Evolutionary conservation across 2,888 invertebrate genomes (phyloP).

Genomic region (Ptychoptera contaminata): DNA sequence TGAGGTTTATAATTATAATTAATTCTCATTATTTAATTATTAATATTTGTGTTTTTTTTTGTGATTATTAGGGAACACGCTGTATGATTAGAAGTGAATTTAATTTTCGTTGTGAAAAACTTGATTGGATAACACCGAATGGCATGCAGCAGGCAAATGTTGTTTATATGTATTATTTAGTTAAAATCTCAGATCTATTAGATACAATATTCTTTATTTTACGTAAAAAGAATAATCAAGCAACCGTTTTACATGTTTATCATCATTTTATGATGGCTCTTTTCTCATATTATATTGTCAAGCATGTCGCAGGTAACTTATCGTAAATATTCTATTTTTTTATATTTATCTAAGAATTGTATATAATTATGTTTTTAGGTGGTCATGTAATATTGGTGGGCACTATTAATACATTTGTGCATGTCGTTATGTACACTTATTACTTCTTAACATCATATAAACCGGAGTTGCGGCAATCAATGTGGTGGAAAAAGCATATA

Average conservation of each 20-base stretch:
- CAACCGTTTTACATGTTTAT: conserved; percentile 51
- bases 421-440: conserved; percentile 67
- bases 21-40: not conserved
- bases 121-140: too few relatives aligned
- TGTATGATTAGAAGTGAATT: too few relatives aligned
- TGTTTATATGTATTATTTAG: too few relatives aligned
- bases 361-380: conserved; percentile 28
- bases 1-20: conserved; percentile 27
- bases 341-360: not conserved
- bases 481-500: conserved; percentile 76
- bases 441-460: conserved; percentile 61
- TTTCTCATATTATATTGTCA: conserved; percentile 39
- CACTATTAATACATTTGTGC: conserved; percentile 57
- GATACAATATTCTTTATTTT: too few relatives aligned
- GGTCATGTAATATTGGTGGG: conserved; percentile 51
- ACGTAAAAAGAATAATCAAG: conserved; percentile 30
- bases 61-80: too few relatives aligned
- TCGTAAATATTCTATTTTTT: not conserved
- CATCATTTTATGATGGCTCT: conserved; percentile 56
- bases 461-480: conserved; percentile 47
- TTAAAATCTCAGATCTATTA: too few relatives aligned
- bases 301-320: conserved; percentile 38
- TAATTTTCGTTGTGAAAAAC: too few relatives aligned
- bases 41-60: too few relatives aligned
- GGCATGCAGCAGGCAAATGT: not conserved